Percentiles rank a stretch among this genome's conserved stretches.
These are phyloP conservation scores for Heliornis fulica DNA, from an alignment of 2,113 vertebrate genomes.

Conservation along the genomic window DNA sequence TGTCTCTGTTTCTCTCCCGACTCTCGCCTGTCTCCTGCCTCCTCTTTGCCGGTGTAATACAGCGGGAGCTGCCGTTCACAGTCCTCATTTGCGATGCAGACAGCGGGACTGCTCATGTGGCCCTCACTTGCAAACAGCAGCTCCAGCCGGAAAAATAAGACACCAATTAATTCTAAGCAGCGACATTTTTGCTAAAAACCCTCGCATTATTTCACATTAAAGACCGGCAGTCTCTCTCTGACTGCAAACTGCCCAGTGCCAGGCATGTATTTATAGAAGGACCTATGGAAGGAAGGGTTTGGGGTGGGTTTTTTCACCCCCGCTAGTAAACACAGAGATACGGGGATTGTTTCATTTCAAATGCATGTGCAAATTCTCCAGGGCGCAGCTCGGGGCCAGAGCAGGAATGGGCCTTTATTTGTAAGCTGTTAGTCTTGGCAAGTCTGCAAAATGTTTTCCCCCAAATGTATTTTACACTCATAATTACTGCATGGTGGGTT, in stretches of 20 bases:
- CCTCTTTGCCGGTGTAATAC: not conserved
- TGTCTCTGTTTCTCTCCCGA: not conserved
- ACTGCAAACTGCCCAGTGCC: not conserved
- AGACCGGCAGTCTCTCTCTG: not conserved
- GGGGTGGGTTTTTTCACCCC: not conserved
- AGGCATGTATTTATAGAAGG: not conserved
- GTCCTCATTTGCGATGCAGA: not conserved
- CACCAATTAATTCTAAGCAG: conserved; percentile 19
- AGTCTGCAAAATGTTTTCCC: conserved; percentile 11
- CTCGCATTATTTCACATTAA: not conserved
- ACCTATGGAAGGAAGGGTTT: not conserved
- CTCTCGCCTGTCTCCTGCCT: not conserved
- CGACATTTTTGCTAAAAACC: conserved; percentile 9
- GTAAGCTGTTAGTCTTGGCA: conserved; percentile 53
- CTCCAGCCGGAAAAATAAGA: conserved; percentile 28
- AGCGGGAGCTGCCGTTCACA: not conserved
- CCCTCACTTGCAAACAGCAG: conserved; percentile 1
- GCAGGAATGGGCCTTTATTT: conserved; percentile 38
- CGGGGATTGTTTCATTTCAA: conserved; percentile 16
- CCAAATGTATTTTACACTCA: conserved; percentile 57
- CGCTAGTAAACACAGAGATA: conserved; percentile 22
- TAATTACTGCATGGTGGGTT: conserved; percentile 54
- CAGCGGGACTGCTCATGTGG: not conserved
- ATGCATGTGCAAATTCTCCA: conserved; percentile 47
- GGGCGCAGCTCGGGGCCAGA: conserved; percentile 42